phyloP scores from a whole-genome alignment of 2,888 invertebrate genomes.

The Sialis fuliginosa region DNA sequence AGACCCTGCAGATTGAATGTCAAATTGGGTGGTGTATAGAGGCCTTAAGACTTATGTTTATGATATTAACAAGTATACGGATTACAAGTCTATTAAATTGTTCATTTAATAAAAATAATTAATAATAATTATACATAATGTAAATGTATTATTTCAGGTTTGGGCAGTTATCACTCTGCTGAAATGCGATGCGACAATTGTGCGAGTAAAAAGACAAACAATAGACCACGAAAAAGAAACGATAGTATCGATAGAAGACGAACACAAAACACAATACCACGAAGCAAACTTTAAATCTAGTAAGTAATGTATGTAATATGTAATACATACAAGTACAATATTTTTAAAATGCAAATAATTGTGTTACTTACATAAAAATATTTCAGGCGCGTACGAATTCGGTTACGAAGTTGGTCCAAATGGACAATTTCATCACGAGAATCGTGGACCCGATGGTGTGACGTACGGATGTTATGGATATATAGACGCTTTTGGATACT shows the following conservation, averaged over 20 bases:
- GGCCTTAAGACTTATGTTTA: no score
- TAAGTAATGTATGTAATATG: conserved; percentile 26
- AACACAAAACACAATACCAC: conserved; percentile 56
- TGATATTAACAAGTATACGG: no score
- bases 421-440: conserved; percentile 65
- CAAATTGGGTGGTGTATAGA: no score
- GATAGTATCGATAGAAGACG: conserved; percentile 53
- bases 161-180: conserved; percentile 25
- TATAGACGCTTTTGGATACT: conserved; percentile 45
- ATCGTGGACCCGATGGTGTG: conserved; percentile 54
- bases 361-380: neutral
- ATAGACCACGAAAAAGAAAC: conserved; percentile 34
- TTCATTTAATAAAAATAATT: no score
- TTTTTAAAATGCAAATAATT: no score
- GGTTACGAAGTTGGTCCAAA: conserved; percentile 60
- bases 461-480: conserved; percentile 70
- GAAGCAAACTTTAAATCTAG: conserved; percentile 60
- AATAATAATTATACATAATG: no score
- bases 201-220: conserved; percentile 5
- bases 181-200: conserved; percentile 16
- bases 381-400: conserved; percentile 51
- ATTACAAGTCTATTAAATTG: no score
- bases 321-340: neutral
- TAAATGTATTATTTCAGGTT: conserved; percentile 18
- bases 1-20: no score